Conservation (phyloP, 2,888 invertebrate genomes). For the Galerucella calmariensis region DNA sequence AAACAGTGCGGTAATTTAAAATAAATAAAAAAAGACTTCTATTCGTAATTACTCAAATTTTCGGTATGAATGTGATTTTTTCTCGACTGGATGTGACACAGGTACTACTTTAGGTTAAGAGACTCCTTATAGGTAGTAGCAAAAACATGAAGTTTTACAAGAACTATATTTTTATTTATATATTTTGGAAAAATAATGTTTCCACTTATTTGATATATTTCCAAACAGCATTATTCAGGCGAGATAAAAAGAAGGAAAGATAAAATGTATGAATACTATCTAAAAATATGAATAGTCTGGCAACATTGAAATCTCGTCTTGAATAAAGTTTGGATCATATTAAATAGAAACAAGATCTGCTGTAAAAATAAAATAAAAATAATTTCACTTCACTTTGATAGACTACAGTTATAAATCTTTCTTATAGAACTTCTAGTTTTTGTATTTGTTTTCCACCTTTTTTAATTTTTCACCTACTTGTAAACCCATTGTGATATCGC, state of each 20-base stretch:
- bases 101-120: constrained; percentile 42
- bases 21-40: constrained; percentile 29
- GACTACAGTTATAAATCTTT: not conserved
- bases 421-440: constrained; percentile 7
- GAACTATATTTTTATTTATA: no score
- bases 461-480: constrained; percentile 30
- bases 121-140: constrained; percentile 27
- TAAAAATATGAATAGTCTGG: no score
- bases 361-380: not conserved
- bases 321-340: no score
- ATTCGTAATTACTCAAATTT: constrained; percentile 31
- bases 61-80: constrained; percentile 41
- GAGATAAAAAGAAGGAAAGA: no score
- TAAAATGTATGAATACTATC: no score
- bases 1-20: constrained; percentile 15
- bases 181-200: no score
- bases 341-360: no score
- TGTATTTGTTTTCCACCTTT: constrained; percentile 15
- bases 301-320: no score
- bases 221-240: not conserved
- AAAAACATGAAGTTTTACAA: constrained; percentile 12
- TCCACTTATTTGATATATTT: no score
- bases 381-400: no score
- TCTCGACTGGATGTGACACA: constrained; percentile 29
- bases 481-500: constrained; percentile 62